Evolutionary conservation across 2,113 vertebrate genomes (phyloP), one percentile per base, ranked within the genome.

Genomic region (Taurulus bubalis): DNA sequence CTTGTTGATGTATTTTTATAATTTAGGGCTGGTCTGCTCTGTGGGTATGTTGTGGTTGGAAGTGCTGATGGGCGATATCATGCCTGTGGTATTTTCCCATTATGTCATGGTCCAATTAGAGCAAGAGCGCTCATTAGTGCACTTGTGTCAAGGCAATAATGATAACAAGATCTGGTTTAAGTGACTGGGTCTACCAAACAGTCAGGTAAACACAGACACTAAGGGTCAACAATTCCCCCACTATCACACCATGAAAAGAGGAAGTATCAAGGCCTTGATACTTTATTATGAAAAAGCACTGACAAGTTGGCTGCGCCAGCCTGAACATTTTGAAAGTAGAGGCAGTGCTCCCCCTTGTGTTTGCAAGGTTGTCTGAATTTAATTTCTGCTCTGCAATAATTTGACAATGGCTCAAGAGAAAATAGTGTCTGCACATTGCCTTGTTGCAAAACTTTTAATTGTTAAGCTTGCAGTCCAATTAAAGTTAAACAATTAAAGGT

Each of bases 41-140:
- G 2, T 70, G 56, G 60, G 40, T 49, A 55, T 67, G 83, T 66
- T 82, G 71, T 45, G 77, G 75, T 42, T 65, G 60, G 72, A 71
- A 16, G 51, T 64, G 53, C 15, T 70, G 69, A 67, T 69, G 66
- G 15, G 72, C 49, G 30, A 18, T 62, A 68, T 84, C 79, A 86
- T 9, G 71, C 18, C 59, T 62, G 28, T 65, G 84, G 51, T 83
- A 83, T 87, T 91, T 88, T 84, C 79, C 74, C 24, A 69, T 80
- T 51, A 22, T 83, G 80, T 88, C 87, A 91, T 66, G n/a, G 42
- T 82, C 64, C 65, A 83, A 68, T 87, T 77, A 87, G 63, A 85
- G 87, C 58, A 83, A 59, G 79, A 56, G 47, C 2, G 24, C 71
- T 87, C 83, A 87, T 89, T 88, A 85, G 84, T 74, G 68, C 14